Evolutionary conservation across 1,140 invertebrate species (phyloP).

Genomic region (Odontomachus brunneus): DNA sequence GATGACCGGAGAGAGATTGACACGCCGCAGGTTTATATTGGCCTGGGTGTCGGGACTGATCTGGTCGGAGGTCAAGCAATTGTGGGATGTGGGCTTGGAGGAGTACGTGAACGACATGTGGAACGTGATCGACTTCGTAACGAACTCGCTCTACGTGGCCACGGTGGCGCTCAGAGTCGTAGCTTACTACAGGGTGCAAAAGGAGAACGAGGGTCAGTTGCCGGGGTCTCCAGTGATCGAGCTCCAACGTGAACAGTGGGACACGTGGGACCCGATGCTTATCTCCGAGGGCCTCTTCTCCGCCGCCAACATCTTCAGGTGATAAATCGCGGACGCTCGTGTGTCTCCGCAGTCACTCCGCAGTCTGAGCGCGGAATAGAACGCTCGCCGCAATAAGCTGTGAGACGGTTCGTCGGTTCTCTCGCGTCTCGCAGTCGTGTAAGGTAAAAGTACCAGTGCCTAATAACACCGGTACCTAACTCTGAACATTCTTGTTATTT

Average conservation of each 20-base stretch:
- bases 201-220: conserved; percentile 87
- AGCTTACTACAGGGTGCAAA: conserved; percentile 90
- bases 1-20: not conserved
- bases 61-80: conserved; percentile 99
- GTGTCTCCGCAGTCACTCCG: not conserved
- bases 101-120: conserved; percentile 99
- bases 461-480: no score
- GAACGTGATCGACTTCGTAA: conserved; percentile 99
- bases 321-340: conserved; percentile 30
- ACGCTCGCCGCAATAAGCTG: not conserved
- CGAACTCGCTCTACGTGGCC: conserved; percentile 98
- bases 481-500: no score
- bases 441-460: no score
- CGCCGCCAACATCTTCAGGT: conserved; percentile 97
- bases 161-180: conserved; percentile 97
- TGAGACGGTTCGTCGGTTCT: not conserved
- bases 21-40: conserved; percentile 79
- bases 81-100: conserved; percentile 98
- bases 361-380: not conserved
- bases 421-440: no score
- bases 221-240: conserved; percentile 84
- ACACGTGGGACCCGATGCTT: conserved; percentile 98
- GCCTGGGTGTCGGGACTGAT: conserved; percentile 92
- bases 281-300: conserved; percentile 98
- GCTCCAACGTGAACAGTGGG: conserved; percentile 94